Evolutionary conservation across 2,888 invertebrate species (phyloP).

Genomic region (Agrochola lychnidis): DNA sequence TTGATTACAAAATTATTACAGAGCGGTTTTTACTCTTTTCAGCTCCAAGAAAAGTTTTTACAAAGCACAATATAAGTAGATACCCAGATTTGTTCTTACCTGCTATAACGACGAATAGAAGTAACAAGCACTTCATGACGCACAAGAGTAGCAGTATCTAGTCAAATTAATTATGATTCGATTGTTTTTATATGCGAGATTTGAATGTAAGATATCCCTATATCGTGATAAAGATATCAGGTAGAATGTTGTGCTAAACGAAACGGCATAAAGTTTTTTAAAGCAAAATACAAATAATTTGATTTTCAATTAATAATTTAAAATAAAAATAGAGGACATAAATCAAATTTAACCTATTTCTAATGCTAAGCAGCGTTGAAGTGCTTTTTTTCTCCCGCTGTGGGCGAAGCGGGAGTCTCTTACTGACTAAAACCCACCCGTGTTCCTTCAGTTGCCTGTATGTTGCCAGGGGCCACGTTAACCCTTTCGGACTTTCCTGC

Average conservation of each 20-base stretch:
- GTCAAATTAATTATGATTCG: constrained; percentile 11
- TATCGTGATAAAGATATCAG: constrained; percentile 7
- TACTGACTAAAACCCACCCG: no score
- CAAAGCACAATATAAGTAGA: background rate
- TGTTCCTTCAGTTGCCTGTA: no score
- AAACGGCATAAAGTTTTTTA: background rate
- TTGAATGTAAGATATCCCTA: constrained; percentile 19
- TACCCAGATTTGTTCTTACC: constrained; percentile 25
- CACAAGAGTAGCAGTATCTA: background rate
- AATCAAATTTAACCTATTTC: no score
- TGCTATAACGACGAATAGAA: constrained; percentile 45
- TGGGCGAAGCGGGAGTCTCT: no score
- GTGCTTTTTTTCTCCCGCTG: no score
- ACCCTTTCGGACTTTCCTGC: no score
- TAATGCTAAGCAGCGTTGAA: no score
- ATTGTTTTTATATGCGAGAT: constrained; percentile 10
- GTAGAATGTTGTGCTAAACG: background rate
- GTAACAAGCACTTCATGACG: constrained; percentile 51
- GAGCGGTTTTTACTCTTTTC: background rate
- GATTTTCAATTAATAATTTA: background rate
- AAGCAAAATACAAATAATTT: background rate
- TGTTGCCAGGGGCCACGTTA: no score
- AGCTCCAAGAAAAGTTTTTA: background rate
- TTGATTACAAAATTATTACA: background rate
- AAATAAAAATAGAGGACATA: no score